Percentiles rank a stretch among this genome's conserved stretches.
These are phyloP conservation scores for Parnassius glacialis DNA, from an alignment of 2,888 invertebrate species.

Conservation along the genomic window DNA sequence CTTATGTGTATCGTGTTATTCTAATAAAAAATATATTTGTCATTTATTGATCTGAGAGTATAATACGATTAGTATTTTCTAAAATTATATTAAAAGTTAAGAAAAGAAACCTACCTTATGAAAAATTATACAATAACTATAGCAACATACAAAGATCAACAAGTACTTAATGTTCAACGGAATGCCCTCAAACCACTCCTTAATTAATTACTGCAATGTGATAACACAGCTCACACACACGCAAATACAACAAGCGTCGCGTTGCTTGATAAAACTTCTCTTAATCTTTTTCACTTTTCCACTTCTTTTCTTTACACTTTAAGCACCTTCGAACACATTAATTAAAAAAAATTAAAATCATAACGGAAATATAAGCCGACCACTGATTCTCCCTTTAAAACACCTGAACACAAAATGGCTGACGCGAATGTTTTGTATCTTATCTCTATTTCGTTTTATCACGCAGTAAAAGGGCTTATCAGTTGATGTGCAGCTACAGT, in stretches of 20 bases:
- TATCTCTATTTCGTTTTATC: constrained; percentile 29
- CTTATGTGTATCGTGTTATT: no score
- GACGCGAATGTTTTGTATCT: constrained; percentile 29
- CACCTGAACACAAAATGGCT: constrained; percentile 31
- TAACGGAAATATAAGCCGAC: not conserved
- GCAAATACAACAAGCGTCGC: no score
- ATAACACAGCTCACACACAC: not conserved
- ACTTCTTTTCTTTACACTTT: not conserved
- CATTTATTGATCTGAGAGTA: no score
- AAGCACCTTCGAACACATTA: constrained; percentile 9
- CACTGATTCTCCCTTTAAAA: constrained; percentile 18
- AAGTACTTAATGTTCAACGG: no score
- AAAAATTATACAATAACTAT: no score
- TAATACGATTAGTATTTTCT: no score
- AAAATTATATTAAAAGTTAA: no score
- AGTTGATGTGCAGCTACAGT: constrained; percentile 8
- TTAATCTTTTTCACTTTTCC: not conserved
- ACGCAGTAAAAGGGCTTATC: constrained; percentile 23
- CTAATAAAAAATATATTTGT: no score
- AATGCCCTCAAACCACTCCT: not conserved
- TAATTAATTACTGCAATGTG: not conserved
- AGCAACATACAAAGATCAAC: no score
- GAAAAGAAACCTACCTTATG: no score
- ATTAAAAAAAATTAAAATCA: constrained; percentile 3
- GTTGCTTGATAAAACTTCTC: not conserved